These are phyloP conservation scores for Eilema sororculum DNA, from an alignment of 2,888 invertebrate genomes.

Conservation along the genomic window DNA sequence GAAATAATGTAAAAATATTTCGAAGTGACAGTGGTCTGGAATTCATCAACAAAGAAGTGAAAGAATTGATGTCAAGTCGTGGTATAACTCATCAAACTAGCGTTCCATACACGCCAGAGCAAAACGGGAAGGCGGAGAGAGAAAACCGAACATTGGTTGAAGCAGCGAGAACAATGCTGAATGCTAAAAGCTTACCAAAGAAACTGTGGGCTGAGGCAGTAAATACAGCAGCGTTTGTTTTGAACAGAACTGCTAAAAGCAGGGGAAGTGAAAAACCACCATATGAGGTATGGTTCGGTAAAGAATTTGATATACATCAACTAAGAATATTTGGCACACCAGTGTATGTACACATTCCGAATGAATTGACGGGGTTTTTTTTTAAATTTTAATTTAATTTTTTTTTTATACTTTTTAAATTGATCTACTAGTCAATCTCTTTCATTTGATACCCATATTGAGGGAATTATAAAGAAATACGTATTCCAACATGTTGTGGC, in stretches of 20 bases:
- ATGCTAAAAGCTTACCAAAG: conserved; percentile 29
- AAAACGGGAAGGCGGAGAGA: conserved; percentile 8
- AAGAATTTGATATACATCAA: neutral
- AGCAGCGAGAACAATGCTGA: conserved; percentile 32
- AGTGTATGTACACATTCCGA: neutral
- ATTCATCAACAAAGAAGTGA: conserved; percentile 7
- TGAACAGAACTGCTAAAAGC: neutral
- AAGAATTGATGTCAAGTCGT: neutral
- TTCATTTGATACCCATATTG: no score
- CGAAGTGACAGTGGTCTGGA: conserved; percentile 13
- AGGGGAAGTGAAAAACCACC: neutral
- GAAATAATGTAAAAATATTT: conserved; percentile 7
- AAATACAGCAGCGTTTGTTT: conserved; percentile 29
- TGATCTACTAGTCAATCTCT: no score
- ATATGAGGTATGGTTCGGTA: neutral
- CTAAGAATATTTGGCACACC: neutral
- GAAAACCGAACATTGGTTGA: conserved; percentile 3
- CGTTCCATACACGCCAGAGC: conserved; percentile 7
- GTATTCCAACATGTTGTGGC: no score
- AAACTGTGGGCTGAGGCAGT: conserved; percentile 43
- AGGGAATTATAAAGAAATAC: no score
- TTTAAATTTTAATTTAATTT: no score
- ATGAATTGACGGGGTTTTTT: no score
- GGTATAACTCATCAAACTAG: neutral
- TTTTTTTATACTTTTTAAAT: no score